Evolutionary conservation across 2,113 vertebrate genomes (phyloP).

Genomic region (Zapus hudsonius): DNA sequence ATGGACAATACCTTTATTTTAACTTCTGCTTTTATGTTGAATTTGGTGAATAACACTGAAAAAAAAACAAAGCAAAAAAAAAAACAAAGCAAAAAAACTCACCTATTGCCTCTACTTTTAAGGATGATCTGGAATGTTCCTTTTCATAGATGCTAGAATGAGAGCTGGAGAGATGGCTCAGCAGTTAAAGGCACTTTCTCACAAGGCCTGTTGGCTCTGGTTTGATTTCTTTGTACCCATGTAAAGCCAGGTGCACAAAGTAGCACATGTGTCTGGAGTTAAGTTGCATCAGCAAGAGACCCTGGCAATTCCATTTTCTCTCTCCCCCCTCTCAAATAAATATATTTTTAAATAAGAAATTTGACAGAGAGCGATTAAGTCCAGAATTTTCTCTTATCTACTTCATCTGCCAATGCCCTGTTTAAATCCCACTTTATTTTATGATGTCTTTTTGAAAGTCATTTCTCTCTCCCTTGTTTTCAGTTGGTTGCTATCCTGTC

Average conservation of each 20-base stretch:
- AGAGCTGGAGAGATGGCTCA: too few species aligned
- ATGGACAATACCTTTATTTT: background rate
- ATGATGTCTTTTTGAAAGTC: background rate
- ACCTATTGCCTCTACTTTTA: background rate
- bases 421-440: background rate
- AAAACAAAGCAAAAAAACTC: background rate
- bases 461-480: background rate
- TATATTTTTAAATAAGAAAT: too few species aligned
- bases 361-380: background rate
- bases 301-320: too few species aligned
- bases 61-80: background rate
- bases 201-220: too few species aligned
- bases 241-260: too few species aligned
- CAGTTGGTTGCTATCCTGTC: background rate
- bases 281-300: too few species aligned
- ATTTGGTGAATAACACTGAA: background rate
- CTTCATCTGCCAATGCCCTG: background rate
- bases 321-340: too few species aligned
- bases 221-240: too few species aligned
- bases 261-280: too few species aligned
- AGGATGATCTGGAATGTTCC: background rate
- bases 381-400: background rate
- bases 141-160: background rate
- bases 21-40: background rate
- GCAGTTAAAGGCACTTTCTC: too few species aligned